phyloP scores from a whole-genome alignment of 2,888 invertebrate genomes.

The Synanthedon andrenaeformis region DNA sequence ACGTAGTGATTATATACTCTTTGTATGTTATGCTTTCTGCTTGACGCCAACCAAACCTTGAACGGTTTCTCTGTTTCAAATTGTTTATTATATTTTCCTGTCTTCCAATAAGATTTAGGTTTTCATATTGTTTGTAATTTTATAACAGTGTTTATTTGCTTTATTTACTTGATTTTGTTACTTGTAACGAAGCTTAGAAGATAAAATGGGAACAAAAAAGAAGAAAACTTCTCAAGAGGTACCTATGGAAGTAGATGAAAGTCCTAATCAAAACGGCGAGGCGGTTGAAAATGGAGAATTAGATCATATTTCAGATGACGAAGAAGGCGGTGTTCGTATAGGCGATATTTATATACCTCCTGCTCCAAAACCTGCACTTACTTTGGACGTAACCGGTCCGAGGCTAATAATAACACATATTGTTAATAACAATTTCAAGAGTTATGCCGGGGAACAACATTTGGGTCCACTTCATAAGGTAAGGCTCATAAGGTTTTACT shows the following conservation, averaged over 20 bases:
- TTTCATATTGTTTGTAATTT: too few species aligned
- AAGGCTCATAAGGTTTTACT: slow-evolving; percentile 12
- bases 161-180: too few species aligned
- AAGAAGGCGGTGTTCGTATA: slow-evolving; percentile 79
- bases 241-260: slow-evolving; percentile 51
- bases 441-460: slow-evolving; percentile 85
- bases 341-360: slow-evolving; percentile 90
- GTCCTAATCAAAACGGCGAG: slow-evolving; percentile 11
- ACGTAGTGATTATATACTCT: too few species aligned
- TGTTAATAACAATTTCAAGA: slow-evolving; percentile 94
- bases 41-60: too few species aligned
- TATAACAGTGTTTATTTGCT: too few species aligned
- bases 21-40: too few species aligned
- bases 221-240: slow-evolving; percentile 30
- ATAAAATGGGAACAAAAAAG: slow-evolving; percentile 23
- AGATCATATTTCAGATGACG: slow-evolving; percentile 64
- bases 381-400: slow-evolving; percentile 81
- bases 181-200: too few species aligned
- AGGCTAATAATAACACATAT: slow-evolving; percentile 92
- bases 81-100: too few species aligned
- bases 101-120: too few species aligned
- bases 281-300: slow-evolving; percentile 27
- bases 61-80: too few species aligned
- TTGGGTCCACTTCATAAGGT: slow-evolving; percentile 98
- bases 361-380: slow-evolving; percentile 76